Conservation (phyloP, 2,113 vertebrate genomes). For the Hipposideros armiger region DNA sequence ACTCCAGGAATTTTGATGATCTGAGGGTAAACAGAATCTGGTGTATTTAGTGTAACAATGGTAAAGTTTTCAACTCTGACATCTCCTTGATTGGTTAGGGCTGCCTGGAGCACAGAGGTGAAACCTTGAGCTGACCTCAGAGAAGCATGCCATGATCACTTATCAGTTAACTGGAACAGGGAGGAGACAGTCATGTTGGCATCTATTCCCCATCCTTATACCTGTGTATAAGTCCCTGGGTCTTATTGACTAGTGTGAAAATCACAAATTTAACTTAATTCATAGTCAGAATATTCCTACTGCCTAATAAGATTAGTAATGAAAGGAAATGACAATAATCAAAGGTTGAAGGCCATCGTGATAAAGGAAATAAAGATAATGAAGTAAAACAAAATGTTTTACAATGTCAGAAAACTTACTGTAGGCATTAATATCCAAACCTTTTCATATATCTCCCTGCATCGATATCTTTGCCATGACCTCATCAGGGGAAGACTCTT, state of each 20-base stretch:
- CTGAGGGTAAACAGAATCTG: background rate
- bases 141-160: background rate
- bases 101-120: background rate
- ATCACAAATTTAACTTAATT: background rate
- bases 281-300: background rate
- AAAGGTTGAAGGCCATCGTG: background rate
- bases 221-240: background rate
- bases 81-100: background rate
- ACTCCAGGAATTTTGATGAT: background rate
- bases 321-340: background rate
- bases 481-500: background rate
- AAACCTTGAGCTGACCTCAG: background rate
- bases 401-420: background rate
- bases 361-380: constrained; percentile 16
- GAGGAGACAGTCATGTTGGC: background rate
- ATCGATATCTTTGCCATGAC: background rate
- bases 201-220: background rate
- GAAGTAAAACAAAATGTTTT: background rate
- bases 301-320: background rate
- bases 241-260: background rate
- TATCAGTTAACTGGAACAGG: background rate
- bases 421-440: background rate
- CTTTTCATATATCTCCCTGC: background rate
- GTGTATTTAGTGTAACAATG: background rate
- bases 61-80: background rate